phyloP scores from a whole-genome alignment of 1,140 invertebrate species.

The Geopemphigus sp. region DNA sequence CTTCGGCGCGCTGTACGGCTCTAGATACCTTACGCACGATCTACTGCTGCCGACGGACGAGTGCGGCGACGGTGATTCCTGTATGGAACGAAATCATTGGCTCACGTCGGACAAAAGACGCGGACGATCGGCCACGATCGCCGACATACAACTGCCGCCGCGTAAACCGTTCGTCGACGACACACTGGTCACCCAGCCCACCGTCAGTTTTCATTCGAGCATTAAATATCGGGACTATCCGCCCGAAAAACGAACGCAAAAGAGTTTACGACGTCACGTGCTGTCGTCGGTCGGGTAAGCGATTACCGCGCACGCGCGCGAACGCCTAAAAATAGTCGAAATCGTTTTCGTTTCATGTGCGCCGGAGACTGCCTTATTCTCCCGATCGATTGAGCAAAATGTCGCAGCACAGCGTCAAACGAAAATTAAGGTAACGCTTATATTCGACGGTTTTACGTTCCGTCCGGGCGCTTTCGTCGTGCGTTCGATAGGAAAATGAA shows the following conservation, averaged over 20 bases:
- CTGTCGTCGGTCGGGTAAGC: constrained; percentile 33
- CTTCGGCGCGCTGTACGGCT: constrained; percentile 58
- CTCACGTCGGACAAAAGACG: constrained; percentile 55
- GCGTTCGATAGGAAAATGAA: not conserved
- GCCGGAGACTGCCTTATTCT: not conserved
- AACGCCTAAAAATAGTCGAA: no score
- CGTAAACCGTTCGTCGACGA: constrained; percentile 55
- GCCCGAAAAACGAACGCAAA: constrained; percentile 5
- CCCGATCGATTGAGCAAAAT: not conserved
- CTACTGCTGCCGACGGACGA: constrained; percentile 64
- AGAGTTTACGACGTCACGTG: constrained; percentile 30
- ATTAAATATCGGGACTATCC: constrained; percentile 41
- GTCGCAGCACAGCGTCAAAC: constrained; percentile 28
- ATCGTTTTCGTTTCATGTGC: not conserved
- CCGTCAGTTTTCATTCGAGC: constrained; percentile 52
- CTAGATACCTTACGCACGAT: constrained; percentile 64
- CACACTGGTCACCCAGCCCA: constrained; percentile 55
- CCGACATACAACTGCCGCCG: constrained; percentile 56
- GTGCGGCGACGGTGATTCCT: constrained; percentile 56
- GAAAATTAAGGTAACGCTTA: constrained; percentile 16
- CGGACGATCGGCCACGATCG: constrained; percentile 53
- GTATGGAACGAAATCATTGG: constrained; percentile 53
- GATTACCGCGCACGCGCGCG: no score
- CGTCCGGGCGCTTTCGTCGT: no score
- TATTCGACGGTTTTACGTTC: no score